Conservation (phyloP, 2,113 vertebrate genomes). For the Aspidoscelis tigris region DNA sequence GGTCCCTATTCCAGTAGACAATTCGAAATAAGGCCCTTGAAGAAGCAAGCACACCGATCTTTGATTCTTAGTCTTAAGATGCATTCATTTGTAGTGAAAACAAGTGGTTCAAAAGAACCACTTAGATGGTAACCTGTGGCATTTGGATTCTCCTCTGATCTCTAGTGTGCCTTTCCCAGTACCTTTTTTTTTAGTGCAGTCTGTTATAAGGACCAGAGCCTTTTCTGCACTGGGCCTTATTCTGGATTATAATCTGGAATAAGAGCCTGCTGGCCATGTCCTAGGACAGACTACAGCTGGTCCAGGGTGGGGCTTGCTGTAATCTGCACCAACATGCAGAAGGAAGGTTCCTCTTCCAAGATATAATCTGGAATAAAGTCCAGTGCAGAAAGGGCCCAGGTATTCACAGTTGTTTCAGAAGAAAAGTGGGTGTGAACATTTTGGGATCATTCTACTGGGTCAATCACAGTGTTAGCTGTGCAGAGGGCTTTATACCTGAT, state of each 20-base stretch:
- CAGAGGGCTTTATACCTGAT: conserved; percentile 78
- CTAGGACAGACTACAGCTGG: no score
- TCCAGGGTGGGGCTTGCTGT: neutral
- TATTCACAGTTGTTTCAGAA: conserved; percentile 73
- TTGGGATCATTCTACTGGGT: conserved; percentile 81
- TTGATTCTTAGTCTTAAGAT: neutral
- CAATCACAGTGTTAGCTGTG: conserved; percentile 76
- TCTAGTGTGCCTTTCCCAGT: conserved; percentile 3
- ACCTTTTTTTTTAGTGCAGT: conserved; percentile 58
- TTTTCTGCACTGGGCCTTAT: no score
- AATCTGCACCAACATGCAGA: no score
- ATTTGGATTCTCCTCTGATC: no score
- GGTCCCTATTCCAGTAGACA: neutral
- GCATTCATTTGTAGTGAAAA: no score
- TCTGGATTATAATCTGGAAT: no score
- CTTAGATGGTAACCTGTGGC: no score
- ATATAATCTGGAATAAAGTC: no score
- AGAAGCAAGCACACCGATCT: neutral
- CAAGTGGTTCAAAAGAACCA: no score
- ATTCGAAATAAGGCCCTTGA: neutral
- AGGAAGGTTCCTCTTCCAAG: no score
- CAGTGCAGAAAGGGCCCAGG: conserved; percentile 37
- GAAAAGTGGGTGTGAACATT: conserved; percentile 77
- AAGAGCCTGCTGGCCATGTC: no score
- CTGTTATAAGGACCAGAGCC: conserved; percentile 65